These are phyloP conservation scores for Nemotelus pantherinus DNA, from an alignment of 2,888 invertebrate genomes.

Conservation along the genomic window DNA sequence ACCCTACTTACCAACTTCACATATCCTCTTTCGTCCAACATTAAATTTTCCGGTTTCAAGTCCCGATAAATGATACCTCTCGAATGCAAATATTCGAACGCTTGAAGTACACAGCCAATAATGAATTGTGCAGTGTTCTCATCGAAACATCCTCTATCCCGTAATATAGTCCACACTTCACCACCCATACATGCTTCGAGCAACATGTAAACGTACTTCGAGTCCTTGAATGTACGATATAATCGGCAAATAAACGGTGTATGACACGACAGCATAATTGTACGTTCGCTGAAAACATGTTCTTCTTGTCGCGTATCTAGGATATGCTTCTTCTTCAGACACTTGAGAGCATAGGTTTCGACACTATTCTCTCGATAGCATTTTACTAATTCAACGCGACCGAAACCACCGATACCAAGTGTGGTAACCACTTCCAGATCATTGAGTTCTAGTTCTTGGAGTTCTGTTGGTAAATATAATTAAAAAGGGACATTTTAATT, in stretches of 20 bases:
- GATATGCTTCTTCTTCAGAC: conserved; percentile 88
- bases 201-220: conserved; percentile 91
- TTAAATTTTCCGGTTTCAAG: conserved; percentile 93
- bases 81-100: conserved; percentile 88
- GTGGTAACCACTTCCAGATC: conserved; percentile 86
- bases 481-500: conserved; percentile 16
- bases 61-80: conserved; percentile 88
- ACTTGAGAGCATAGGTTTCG: conserved; percentile 83
- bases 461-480: conserved; percentile 65
- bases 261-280: conserved; percentile 79
- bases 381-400: conserved; percentile 83
- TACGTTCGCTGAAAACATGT: conserved; percentile 88
- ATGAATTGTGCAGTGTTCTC: conserved; percentile 87
- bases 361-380: conserved; percentile 65
- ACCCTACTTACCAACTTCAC: conserved; percentile 78
- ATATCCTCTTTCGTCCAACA: conserved; percentile 85
- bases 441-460: conserved; percentile 75
- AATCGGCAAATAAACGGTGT: conserved; percentile 71
- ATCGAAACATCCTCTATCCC: conserved; percentile 84
- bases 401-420: conserved; percentile 92
- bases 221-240: conserved; percentile 89
- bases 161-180: conserved; percentile 91
- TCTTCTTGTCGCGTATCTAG: conserved; percentile 90
- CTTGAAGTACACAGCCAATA: conserved; percentile 91
- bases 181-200: conserved; percentile 95